Percentiles rank a stretch among this genome's conserved stretches.
These are phyloP conservation scores for Drosophila serrata DNA, from an alignment of 1,140 invertebrate genomes.

Conservation along the genomic window DNA sequence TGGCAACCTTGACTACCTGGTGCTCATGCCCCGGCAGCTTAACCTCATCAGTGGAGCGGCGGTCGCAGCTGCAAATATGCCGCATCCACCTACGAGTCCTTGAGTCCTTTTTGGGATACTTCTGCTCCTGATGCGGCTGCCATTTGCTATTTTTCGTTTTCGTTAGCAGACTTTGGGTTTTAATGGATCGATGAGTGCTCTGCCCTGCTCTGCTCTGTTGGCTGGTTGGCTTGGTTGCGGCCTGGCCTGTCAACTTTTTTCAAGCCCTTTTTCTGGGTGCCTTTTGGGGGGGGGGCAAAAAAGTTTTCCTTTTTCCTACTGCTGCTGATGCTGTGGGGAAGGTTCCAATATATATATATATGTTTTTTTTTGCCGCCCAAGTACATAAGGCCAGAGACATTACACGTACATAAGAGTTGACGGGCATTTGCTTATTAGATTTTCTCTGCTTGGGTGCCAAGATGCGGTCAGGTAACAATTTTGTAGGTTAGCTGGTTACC, in stretches of 20 bases:
- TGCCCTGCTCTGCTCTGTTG: constrained; percentile 47
- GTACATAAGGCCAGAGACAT: constrained; percentile 18
- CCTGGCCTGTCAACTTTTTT: constrained; percentile 46
- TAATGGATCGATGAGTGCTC: constrained; percentile 80
- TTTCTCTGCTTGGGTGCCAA: constrained; percentile 47
- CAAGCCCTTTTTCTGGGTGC: constrained; percentile 19
- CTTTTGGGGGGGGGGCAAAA: background rate
- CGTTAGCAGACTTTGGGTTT: constrained; percentile 78
- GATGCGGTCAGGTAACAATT: constrained; percentile 58
- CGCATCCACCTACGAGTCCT: constrained; percentile 62
- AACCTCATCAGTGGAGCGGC: constrained; percentile 47
- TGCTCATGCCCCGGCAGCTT: constrained; percentile 73
- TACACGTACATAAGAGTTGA: constrained; percentile 32
- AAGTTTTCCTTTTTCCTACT: constrained; percentile 41
- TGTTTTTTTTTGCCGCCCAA: background rate
- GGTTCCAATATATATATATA: background rate
- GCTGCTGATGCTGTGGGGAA: constrained; percentile 17
- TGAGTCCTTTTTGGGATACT: constrained; percentile 53
- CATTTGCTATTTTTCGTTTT: constrained; percentile 61
- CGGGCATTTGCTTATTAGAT: constrained; percentile 76
- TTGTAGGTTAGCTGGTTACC: constrained; percentile 77
- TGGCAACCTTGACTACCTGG: constrained; percentile 81
- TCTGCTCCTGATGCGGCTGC: constrained; percentile 36
- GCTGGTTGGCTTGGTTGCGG: constrained; percentile 44
- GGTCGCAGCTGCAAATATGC: constrained; percentile 61